phyloP scores from a whole-genome alignment of 2,797 vertebrate species.

The Paguma larvata region DNA sequence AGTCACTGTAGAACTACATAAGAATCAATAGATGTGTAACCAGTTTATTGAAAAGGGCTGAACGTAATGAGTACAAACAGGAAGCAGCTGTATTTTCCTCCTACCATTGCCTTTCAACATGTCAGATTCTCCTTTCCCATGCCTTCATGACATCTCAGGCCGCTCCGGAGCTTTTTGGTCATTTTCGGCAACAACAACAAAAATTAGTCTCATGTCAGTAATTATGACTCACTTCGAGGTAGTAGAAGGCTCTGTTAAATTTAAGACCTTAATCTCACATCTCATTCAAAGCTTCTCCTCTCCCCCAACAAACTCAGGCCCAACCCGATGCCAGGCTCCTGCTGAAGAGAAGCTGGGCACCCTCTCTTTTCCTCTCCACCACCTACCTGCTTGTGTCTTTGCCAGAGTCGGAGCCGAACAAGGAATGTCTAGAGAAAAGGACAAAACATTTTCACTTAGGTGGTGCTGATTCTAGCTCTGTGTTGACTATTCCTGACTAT shows the following conservation, averaged over 20 bases:
- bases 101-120: slow-evolving; percentile 44
- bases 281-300: background rate
- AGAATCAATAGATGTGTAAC: slow-evolving; percentile 66
- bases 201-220: background rate
- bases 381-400: background rate
- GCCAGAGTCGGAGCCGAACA: background rate
- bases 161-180: slow-evolving; percentile 24
- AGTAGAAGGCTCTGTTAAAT: slow-evolving; percentile 18
- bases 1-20: slow-evolving; percentile 67
- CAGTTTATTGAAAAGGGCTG: slow-evolving; percentile 69
- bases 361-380: background rate
- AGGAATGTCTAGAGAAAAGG: background rate
- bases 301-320: background rate
- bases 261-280: slow-evolving; percentile 6
- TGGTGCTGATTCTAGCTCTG: background rate
- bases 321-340: background rate
- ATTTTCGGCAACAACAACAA: slow-evolving; percentile 31
- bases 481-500: background rate
- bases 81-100: slow-evolving; percentile 72
- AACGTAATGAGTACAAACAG: slow-evolving; percentile 60
- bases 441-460: background rate
- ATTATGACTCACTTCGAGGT: slow-evolving; percentile 61
- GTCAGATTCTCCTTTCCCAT: slow-evolving; percentile 27
- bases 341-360: background rate
- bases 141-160: slow-evolving; percentile 42